Evolutionary conservation across 30 jellyfish, hydroid and myxozoan species (phyloP).

Genomic region (Chironex yamaguchii): DNA sequence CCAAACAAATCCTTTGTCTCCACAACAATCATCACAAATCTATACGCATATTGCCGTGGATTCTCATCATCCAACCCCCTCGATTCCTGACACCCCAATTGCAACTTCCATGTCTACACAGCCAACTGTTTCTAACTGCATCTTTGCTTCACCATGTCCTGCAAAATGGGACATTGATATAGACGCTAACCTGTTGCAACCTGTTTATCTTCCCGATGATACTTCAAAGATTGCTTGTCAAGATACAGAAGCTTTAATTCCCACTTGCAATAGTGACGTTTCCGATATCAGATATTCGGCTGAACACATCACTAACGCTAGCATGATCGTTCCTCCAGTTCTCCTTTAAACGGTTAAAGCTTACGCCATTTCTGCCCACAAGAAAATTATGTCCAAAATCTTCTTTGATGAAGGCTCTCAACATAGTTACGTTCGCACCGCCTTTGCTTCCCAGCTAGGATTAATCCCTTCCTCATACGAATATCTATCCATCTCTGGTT

Average conservation of each 20-base stretch:
- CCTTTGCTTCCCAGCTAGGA: slow-evolving; percentile 19
- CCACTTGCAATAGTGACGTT: neutral
- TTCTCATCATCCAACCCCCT: no score
- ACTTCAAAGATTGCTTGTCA: no score
- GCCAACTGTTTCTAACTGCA: neutral
- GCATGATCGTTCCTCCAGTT: neutral
- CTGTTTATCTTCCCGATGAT: slow-evolving; percentile 6
- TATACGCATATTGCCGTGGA: slow-evolving; percentile 18
- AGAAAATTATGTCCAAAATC: slow-evolving; percentile 1
- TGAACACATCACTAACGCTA: neutral
- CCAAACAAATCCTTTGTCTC: neutral
- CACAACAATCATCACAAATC: slow-evolving; percentile 27
- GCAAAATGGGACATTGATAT: neutral
- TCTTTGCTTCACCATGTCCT: neutral
- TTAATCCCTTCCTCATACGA: slow-evolving; percentile 45
- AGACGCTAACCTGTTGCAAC: neutral
- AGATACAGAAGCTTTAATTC: no score
- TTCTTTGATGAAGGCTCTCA: slow-evolving; percentile 14
- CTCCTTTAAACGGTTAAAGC: slow-evolving; percentile 1
- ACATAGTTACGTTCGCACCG: slow-evolving; percentile 26
- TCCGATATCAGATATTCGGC: neutral
- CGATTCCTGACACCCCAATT: no score
- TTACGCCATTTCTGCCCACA: slow-evolving; percentile 3
- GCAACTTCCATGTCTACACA: slow-evolving; percentile 1
- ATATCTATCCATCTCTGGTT: slow-evolving; percentile 40